A percentile compares a stretch with the other conserved stretches of the same genome.
These are phyloP conservation scores for Corvus hawaiiensis DNA, from an alignment of 2,113 vertebrate species.

Conservation along the genomic window DNA sequence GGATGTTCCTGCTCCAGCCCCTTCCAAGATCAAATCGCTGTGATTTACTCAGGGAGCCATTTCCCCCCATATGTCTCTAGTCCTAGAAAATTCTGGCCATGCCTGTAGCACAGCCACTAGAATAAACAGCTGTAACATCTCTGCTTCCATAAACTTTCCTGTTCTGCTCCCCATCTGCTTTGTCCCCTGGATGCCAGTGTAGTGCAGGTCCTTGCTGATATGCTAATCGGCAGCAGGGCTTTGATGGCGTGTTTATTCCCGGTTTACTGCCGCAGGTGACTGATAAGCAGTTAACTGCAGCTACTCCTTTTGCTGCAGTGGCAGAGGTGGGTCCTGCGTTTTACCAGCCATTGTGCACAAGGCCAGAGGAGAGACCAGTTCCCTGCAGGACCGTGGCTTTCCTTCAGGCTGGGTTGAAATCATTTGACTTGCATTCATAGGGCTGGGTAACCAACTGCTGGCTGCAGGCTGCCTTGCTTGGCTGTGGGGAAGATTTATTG, in stretches of 20 bases:
- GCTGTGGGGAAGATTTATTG: not conserved
- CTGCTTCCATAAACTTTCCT: not conserved
- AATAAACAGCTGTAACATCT: not conserved
- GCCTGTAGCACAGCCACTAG: not conserved
- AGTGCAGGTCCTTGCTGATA: not conserved
- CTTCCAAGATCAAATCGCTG: not conserved
- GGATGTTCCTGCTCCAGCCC: not conserved
- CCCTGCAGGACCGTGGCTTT: not conserved
- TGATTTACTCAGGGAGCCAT: not conserved
- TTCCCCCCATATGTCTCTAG: not conserved
- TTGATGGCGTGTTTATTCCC: not conserved
- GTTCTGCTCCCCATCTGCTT: not conserved
- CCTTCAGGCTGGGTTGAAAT: not conserved
- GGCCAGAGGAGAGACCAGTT: not conserved
- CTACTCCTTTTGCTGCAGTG: not conserved
- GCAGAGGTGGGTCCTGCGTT: not conserved
- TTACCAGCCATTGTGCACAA: not conserved
- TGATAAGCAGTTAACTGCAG: not conserved
- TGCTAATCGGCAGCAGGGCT: not conserved
- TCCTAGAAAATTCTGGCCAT: not conserved
- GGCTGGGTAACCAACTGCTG: not conserved
- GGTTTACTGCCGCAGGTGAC: not conserved
- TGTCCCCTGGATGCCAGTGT: not conserved
- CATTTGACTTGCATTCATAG: not conserved
- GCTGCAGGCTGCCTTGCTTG: not conserved